phyloP scores from a whole-genome alignment of 2,888 invertebrate genomes.

The Hipparchia semele region DNA sequence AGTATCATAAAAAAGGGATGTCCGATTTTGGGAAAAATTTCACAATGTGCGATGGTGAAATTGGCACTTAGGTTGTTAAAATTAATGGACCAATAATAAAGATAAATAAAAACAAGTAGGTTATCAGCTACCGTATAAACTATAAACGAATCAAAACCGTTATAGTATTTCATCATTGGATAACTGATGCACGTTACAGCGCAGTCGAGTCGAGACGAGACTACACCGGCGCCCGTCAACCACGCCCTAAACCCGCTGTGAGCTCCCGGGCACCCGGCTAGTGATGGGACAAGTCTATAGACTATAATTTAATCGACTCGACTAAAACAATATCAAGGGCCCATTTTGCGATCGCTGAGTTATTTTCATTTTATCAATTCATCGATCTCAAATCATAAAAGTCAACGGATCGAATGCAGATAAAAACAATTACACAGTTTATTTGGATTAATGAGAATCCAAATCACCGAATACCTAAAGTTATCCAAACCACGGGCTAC shows the following conservation, averaged over 20 bases:
- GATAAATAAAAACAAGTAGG: not conserved
- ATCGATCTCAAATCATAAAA: no score
- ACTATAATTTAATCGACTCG: conserved; percentile 1
- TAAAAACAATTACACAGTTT: no score
- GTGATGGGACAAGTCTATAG: conserved; percentile 9
- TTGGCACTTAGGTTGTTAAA: no score
- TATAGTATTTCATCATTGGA: conserved; percentile 61
- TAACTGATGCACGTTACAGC: conserved; percentile 51
- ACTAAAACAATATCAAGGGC: not conserved
- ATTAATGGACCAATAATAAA: not conserved
- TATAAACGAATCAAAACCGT: conserved; percentile 65
- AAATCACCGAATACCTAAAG: no score
- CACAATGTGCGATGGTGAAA: no score
- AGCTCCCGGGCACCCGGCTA: conserved; percentile 50
- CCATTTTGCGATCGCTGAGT: no score
- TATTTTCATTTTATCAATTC: no score
- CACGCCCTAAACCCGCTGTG: conserved; percentile 58
- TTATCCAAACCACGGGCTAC: no score
- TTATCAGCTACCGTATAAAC: conserved; percentile 18
- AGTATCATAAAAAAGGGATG: no score
- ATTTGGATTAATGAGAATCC: no score
- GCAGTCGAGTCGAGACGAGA: conserved; percentile 62
- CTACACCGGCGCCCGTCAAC: conserved; percentile 68
- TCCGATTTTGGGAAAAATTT: no score
- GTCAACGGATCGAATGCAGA: no score